Conservation (phyloP, 2,888 invertebrate species). For the Drosophila yooni region DNA sequence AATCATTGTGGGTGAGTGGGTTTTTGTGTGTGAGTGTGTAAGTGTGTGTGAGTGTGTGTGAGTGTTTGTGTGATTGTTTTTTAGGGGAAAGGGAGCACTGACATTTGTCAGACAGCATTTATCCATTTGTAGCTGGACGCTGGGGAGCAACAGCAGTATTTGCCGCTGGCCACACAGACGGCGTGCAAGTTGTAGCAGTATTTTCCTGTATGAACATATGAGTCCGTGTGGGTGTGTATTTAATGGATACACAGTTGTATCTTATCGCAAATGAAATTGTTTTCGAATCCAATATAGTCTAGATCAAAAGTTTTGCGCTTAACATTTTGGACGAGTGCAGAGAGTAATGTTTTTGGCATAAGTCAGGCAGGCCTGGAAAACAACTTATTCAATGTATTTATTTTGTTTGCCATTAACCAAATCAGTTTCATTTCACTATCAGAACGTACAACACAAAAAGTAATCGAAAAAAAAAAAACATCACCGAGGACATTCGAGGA, state of each 20-base stretch:
- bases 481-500: neutral
- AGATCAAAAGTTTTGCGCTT: slow-evolving; percentile 16
- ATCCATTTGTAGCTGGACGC: slow-evolving; percentile 77
- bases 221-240: slow-evolving; percentile 29
- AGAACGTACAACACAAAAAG: slow-evolving; percentile 5
- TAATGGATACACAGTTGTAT: slow-evolving; percentile 69
- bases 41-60: slow-evolving; percentile 16
- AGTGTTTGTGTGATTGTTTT: slow-evolving; percentile 17
- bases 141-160: slow-evolving; percentile 45
- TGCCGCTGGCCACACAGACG: slow-evolving; percentile 43
- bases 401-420: neutral
- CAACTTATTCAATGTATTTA: slow-evolving; percentile 11
- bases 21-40: slow-evolving; percentile 9
- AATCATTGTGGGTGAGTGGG: slow-evolving; percentile 66
- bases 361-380: slow-evolving; percentile 34
- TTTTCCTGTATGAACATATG: slow-evolving; percentile 14
- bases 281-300: slow-evolving; percentile 25
- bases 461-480: slow-evolving; percentile 4
- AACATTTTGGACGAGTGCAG: slow-evolving; percentile 8
- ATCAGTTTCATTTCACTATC: slow-evolving; percentile 28
- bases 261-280: slow-evolving; percentile 52
- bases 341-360: neutral
- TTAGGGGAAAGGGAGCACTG: slow-evolving; percentile 16
- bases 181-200: slow-evolving; percentile 53
- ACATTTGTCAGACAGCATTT: slow-evolving; percentile 75